phyloP scores from a whole-genome alignment of 1,140 invertebrate species.

The Littorina saxatilis region DNA sequence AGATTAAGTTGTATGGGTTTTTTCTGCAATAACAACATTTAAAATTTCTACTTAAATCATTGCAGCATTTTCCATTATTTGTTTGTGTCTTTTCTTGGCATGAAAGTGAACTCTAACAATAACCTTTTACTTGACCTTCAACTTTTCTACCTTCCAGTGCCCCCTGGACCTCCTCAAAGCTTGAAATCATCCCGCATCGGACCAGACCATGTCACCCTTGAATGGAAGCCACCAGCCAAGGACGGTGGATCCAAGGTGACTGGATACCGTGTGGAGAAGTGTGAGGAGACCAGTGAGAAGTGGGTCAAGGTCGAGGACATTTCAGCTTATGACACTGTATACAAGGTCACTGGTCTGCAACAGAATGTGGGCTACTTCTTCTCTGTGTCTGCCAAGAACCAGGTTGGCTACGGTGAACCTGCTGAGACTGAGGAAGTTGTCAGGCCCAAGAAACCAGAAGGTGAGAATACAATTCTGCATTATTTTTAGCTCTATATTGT shows the following conservation, averaged over 20 bases:
- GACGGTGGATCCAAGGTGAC: conserved; percentile 94
- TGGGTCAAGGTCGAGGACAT: conserved; percentile 61
- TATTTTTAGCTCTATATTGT: too few species aligned
- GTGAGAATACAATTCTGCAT: conserved; percentile 34
- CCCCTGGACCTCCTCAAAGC: conserved; percentile 94
- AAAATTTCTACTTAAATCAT: too few species aligned
- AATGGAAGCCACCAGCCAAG: conserved; percentile 92
- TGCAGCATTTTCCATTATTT: too few species aligned
- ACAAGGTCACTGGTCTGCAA: conserved; percentile 93
- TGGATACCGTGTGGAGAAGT: conserved; percentile 71
- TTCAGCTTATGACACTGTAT: conserved; percentile 67
- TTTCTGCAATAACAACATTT: too few species aligned
- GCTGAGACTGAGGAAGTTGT: conserved; percentile 89
- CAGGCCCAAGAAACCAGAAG: conserved; percentile 72
- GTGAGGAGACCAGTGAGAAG: conserved; percentile 53
- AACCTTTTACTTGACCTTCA: too few species aligned
- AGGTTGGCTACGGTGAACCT: conserved; percentile 95
- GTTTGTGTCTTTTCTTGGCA: too few species aligned
- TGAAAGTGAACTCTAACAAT: too few species aligned
- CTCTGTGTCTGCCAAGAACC: conserved; percentile 96
- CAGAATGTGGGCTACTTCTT: conserved; percentile 95
- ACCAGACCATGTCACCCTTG: conserved; percentile 94
- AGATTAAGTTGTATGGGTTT: too few species aligned
- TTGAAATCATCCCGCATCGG: conserved; percentile 95
- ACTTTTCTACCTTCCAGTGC: conserved; percentile 81